Base-by-base conservation (phyloP, 2,888 invertebrate genomes). In the Cybosia mesomella region DNA sequence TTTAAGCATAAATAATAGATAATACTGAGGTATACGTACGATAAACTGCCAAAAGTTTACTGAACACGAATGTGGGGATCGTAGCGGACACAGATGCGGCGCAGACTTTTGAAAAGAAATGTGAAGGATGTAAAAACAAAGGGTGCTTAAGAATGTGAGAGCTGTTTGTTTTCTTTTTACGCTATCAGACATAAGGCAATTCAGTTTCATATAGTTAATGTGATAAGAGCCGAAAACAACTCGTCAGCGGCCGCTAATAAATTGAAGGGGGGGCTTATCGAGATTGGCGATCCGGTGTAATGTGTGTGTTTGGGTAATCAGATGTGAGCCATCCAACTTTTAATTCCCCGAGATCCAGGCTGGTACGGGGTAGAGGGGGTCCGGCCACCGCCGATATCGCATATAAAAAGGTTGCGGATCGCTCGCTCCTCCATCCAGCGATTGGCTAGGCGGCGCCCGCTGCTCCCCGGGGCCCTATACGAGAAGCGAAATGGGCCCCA, bases 401-500 rank as follows among this genome's bases (percentile, higher is more conserved):
- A 89, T 91, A 94, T 95, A 95, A 95, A 95, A 95, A 95, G 92
- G 94, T 94, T 94, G 94, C 91, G 94, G 93, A 94, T 94, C 92
- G 95, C 91, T 94, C 92, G 94, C 89, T 93, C 79, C 90, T 92
- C 92, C 93, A 93, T 92, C 93, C 94, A 89, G 87, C 94, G 96
- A 96, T 96, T 96, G 96, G 95, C 95, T 95, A 95, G 96, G 96
- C 95, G 95, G 95, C 95, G 95, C 95, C 95, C 94, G 94, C 91
- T 91, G 91, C 89, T 96, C 96, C 93, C 94, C 85, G 89, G 96
- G 96, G 95, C 90, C 95, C 95, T 96, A 96, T 96, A 96, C 96
- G 95, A 94, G 94, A 94, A 95, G 95, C 95, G 94, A 95, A 96
- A 96, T 96, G 95, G 96, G 96, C 96, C 96, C 96, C 96, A 92